phyloP scores from a whole-genome alignment of 2,888 invertebrate genomes.

The Calameuta pallipes region DNA sequence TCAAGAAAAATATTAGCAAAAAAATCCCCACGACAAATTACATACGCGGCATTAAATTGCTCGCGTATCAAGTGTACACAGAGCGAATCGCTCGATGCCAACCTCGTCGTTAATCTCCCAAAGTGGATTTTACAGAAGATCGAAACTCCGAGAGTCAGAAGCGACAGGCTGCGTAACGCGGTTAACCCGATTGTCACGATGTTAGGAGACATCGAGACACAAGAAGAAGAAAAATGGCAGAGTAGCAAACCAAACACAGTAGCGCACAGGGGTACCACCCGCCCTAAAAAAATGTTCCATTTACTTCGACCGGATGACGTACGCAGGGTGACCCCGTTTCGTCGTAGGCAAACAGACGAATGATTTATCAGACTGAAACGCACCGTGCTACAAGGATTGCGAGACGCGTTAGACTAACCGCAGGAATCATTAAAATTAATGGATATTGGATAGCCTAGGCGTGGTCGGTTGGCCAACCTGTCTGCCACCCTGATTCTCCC shows the following conservation, averaged over 20 bases:
- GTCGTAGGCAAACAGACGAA: neutral
- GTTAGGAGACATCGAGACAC: neutral
- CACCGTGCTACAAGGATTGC: neutral
- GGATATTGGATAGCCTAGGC: constrained; percentile 54
- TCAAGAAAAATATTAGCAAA: no score
- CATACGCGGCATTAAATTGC: neutral
- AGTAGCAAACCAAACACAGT: neutral
- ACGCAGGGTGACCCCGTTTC: neutral
- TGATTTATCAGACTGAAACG: neutral
- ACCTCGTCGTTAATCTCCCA: neutral
- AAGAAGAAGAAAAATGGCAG: neutral
- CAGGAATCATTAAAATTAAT: constrained; percentile 57
- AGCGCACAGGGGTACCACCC: neutral
- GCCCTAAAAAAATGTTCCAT: neutral
- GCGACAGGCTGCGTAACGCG: neutral
- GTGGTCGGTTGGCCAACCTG: constrained; percentile 21
- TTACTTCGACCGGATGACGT: neutral
- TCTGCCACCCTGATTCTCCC: neutral
- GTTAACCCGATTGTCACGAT: neutral
- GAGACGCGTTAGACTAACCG: constrained; percentile 53
- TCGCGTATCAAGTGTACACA: neutral
- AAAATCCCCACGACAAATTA: neutral
- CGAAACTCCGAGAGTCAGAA: neutral
- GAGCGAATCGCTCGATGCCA: neutral
- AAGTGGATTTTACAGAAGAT: neutral